Base-by-base conservation (phyloP, 2,113 vertebrate genomes). In the Notothenia rossii region DNA sequence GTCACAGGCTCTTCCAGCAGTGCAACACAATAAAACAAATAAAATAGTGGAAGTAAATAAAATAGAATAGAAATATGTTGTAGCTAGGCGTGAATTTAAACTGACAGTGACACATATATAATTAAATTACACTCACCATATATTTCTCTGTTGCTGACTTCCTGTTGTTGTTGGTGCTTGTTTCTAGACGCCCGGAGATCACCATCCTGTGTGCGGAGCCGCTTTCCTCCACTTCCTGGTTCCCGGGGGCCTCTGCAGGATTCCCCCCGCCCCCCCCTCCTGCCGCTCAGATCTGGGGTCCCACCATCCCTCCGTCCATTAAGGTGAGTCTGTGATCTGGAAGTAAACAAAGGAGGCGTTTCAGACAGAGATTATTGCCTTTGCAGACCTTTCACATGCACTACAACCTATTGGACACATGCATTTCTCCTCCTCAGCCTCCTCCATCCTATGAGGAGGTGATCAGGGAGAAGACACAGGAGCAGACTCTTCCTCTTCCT, bases 361-460 rank as follows among this genome's bases (percentile, higher is more conserved):
- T 29, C 29, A 40, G 5, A 40, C 36, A 40, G 36, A 7, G 36
- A 40, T 40, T 7, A 6, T 5, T 6, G 36, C 5, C 36, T 36
- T 7, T 36, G 36, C 5, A 36, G 36, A 7, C 36, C 36, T 7
- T 40, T 36, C 7, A 36, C 36, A 7, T 36, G 7, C 36, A 40
- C 36, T 40, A 40, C 5, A 40, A 40, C 36, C 36, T 40, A 2
- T 48, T 12, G 3, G 14, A 48, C 46, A 48, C 46, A 48, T 13
- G 13, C 3, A 48, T 48, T 3, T 8, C 33, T 3, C 51, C 33
- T 43, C 25, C 15, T 71, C 74, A 99, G 97, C 97, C 97, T n/a
- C 98, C 98, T 1, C 98, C 98, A 0, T 99, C 98, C 1, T 99
- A 99, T 6, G 97, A 99, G 80, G 97, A 99, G 93, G 98, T 99